Evolutionary conservation across 2,888 invertebrate species (phyloP).

Genomic region (Macrosiphum euphorbiae): DNA sequence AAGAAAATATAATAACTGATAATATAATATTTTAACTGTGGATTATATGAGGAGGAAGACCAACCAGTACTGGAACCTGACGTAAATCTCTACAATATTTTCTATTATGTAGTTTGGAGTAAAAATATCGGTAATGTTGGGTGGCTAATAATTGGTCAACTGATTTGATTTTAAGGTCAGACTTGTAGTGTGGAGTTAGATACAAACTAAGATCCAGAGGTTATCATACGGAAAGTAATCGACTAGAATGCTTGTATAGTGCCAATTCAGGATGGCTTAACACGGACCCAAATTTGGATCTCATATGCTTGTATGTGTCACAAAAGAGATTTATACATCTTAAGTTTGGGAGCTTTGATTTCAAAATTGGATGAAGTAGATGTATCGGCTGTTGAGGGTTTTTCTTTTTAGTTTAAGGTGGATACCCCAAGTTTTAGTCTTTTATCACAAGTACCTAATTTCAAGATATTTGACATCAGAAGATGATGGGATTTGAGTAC

Average conservation of each 20-base stretch:
- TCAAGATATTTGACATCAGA: not conserved
- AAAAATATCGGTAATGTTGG: not conserved
- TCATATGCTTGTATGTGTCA: not conserved
- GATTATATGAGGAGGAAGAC: not conserved
- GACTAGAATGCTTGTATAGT: not conserved
- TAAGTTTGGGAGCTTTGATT: not conserved
- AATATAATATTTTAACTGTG: not conserved
- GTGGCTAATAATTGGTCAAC: not conserved
- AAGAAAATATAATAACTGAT: not conserved
- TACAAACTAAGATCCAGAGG: not conserved
- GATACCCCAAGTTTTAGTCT: not conserved
- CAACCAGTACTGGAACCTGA: not conserved
- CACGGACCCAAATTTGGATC: not conserved
- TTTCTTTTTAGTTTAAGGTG: not conserved
- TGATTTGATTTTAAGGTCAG: not conserved
- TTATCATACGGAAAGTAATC: not conserved
- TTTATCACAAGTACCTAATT: not conserved
- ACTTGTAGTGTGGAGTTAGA: not conserved
- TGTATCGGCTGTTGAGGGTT: not conserved
- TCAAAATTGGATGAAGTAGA: not conserved
- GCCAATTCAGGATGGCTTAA: not conserved
- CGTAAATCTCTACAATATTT: not conserved
- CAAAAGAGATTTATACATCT: not conserved
- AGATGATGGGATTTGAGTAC: not conserved
- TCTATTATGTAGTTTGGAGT: not conserved